A percentile compares a stretch with the other conserved stretches of the same genome.
These are phyloP conservation scores for Hirtodrosophila duncani DNA, from an alignment of 2,888 invertebrate species.

Conservation along the genomic window DNA sequence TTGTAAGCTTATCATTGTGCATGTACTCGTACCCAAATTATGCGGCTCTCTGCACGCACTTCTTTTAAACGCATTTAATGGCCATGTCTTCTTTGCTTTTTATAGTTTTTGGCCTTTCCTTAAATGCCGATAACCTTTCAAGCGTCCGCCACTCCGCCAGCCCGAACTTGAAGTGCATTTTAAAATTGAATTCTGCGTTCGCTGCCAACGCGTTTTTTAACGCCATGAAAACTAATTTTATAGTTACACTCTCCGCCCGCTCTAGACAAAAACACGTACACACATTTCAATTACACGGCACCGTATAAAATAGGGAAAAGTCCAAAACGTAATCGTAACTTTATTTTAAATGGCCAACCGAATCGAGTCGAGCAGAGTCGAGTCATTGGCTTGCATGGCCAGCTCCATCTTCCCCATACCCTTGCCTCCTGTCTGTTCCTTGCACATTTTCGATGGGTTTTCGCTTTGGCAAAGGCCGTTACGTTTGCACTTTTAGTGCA, in stretches of 20 bases:
- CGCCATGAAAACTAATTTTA: conserved; percentile 73
- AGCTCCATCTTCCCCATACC: conserved; percentile 20
- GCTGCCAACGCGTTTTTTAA: conserved; percentile 63
- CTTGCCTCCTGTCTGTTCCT: conserved; percentile 28
- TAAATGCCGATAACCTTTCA: conserved; percentile 68
- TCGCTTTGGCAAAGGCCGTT: conserved; percentile 49
- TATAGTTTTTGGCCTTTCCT: conserved; percentile 50
- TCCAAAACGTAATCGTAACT: conserved; percentile 44
- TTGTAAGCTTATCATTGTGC: conserved; percentile 48
- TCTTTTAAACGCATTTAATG: conserved; percentile 12
- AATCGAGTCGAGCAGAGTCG: conserved; percentile 6
- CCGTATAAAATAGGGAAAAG: too few species aligned
- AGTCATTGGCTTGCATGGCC: not conserved
- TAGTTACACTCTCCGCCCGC: conserved; percentile 47
- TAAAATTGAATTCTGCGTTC: conserved; percentile 65
- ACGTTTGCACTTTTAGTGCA: conserved; percentile 63
- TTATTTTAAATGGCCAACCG: conserved; percentile 60
- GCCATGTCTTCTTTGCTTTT: conserved; percentile 22
- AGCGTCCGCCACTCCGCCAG: conserved; percentile 48
- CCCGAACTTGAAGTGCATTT: conserved; percentile 55
- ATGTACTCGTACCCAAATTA: conserved; percentile 64
- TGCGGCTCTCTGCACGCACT: conserved; percentile 67
- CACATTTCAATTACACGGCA: conserved; percentile 61
- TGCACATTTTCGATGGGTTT: conserved; percentile 47
- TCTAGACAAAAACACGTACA: conserved; percentile 3